Conservation (phyloP, 2,888 invertebrate species). For the Limenitis camilla region DNA sequence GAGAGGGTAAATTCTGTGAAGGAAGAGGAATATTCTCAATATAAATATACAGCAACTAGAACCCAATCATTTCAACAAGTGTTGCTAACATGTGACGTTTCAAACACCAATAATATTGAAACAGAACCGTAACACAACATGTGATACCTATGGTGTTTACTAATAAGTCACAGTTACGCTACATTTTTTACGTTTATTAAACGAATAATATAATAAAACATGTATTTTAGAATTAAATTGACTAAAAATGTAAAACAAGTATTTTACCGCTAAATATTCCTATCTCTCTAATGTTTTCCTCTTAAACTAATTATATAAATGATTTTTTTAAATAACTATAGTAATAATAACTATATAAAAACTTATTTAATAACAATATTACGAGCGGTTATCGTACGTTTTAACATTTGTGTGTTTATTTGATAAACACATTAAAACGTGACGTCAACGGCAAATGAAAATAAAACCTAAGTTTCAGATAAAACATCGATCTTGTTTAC, state of each 20-base stretch:
- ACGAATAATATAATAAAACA: too few species aligned
- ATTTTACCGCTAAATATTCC: too few species aligned
- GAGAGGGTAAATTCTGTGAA: too few species aligned
- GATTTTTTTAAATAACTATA: background rate
- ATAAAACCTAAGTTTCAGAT: slow-evolving; percentile 6
- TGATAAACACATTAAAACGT: slow-evolving; percentile 20
- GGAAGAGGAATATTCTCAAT: too few species aligned
- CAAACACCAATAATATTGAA: slow-evolving; percentile 1
- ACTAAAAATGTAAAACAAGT: too few species aligned
- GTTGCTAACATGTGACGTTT: background rate
- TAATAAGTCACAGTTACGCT: background rate
- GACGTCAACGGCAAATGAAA: slow-evolving; percentile 13
- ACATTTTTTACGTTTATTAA: too few species aligned
- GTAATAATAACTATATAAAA: background rate
- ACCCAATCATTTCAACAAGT: too few species aligned
- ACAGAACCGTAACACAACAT: background rate
- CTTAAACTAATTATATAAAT: too few species aligned
- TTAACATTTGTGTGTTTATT: slow-evolving; percentile 21
- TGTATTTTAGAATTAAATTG: too few species aligned
- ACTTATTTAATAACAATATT: slow-evolving; percentile 1
- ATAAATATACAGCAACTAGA: too few species aligned
- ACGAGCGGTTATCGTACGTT: slow-evolving; percentile 18
- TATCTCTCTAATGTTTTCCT: too few species aligned
- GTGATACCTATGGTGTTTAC: background rate
- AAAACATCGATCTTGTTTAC: background rate